Conservation (phyloP, 2,888 invertebrate species). For the Apeira syringaria region DNA sequence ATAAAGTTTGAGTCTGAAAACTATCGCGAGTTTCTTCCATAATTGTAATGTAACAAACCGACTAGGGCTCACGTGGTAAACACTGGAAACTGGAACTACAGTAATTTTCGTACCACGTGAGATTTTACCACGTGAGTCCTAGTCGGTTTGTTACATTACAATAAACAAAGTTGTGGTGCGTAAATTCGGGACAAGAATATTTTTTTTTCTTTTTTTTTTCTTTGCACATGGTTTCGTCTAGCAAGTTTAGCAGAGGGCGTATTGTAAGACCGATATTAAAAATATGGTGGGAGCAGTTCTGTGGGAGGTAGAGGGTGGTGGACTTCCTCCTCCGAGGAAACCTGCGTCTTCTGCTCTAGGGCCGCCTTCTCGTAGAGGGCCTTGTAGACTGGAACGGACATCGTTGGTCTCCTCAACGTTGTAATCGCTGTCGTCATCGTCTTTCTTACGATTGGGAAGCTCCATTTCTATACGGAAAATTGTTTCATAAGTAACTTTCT, state of each 20-base stretch:
- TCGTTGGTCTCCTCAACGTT: slow-evolving; percentile 72
- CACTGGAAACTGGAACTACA: too few species aligned
- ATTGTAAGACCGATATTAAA: slow-evolving; percentile 65
- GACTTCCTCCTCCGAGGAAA: slow-evolving; percentile 66
- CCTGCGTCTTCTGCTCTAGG: slow-evolving; percentile 73
- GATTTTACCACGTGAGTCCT: too few species aligned
- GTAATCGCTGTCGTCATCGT: slow-evolving; percentile 70
- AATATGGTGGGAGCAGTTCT: slow-evolving; percentile 51
- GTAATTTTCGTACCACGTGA: too few species aligned
- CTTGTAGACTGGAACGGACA: slow-evolving; percentile 86
- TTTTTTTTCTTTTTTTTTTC: too few species aligned
- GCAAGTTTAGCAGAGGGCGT: slow-evolving; percentile 66
- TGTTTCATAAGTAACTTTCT: too few species aligned
- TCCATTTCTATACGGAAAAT: slow-evolving; percentile 81
- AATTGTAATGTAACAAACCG: too few species aligned
- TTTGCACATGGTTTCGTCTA: slow-evolving; percentile 56
- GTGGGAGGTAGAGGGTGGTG: slow-evolving; percentile 45
- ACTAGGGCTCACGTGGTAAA: too few species aligned
- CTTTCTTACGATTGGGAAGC: slow-evolving; percentile 79
- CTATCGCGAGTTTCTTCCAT: too few species aligned
- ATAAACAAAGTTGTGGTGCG: slow-evolving; percentile 3
- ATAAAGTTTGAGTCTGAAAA: too few species aligned
- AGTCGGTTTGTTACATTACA: too few species aligned
- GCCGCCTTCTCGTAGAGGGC: slow-evolving; percentile 85
- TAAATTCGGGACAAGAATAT: slow-evolving; percentile 23